These are phyloP conservation scores for Brenthis hecate DNA, from an alignment of 2,888 invertebrate genomes.

Conservation along the genomic window DNA sequence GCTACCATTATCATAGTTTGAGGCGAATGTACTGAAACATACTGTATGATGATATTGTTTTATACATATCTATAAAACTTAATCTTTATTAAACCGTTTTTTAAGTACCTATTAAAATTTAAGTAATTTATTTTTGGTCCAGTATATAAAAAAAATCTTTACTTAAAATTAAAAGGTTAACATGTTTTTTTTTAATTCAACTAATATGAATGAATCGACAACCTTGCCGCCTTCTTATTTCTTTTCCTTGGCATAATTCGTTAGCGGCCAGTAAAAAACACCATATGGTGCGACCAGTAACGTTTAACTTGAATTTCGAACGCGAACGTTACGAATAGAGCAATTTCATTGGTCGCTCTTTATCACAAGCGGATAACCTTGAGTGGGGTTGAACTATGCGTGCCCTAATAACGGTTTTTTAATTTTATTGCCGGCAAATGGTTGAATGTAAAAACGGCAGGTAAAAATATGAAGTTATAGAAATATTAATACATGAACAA, in stretches of 20 bases:
- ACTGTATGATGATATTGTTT: not conserved
- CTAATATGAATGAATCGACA: not conserved
- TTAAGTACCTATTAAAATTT: too few relatives aligned
- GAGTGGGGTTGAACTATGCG: slow-evolving; percentile 56
- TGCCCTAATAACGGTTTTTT: slow-evolving; percentile 60
- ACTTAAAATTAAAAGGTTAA: not conserved
- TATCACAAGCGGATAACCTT: slow-evolving; percentile 71
- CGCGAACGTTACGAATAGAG: slow-evolving; percentile 65
- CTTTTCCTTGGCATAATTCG: not conserved
- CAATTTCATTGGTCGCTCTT: slow-evolving; percentile 67
- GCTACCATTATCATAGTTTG: slow-evolving; percentile 24
- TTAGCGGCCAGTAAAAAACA: slow-evolving; percentile 7
- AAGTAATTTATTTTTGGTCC: too few relatives aligned
- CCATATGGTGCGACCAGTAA: slow-evolving; percentile 23
- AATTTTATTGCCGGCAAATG: slow-evolving; percentile 21
- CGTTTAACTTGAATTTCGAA: slow-evolving; percentile 50
- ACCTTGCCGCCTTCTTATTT: not conserved
- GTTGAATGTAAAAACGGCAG: slow-evolving; percentile 11
- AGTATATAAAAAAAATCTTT: too few relatives aligned
- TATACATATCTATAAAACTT: too few relatives aligned
- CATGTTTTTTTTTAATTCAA: not conserved
- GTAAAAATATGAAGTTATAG: not conserved
- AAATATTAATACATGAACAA: not conserved
- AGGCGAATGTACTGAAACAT: slow-evolving; percentile 27
- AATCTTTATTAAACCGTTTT: too few relatives aligned